Evolutionary conservation across 64 coral and sea anemone species (phyloP), one percentile per base, ranked within the genome.

Genomic region (Trachythela sp.): DNA sequence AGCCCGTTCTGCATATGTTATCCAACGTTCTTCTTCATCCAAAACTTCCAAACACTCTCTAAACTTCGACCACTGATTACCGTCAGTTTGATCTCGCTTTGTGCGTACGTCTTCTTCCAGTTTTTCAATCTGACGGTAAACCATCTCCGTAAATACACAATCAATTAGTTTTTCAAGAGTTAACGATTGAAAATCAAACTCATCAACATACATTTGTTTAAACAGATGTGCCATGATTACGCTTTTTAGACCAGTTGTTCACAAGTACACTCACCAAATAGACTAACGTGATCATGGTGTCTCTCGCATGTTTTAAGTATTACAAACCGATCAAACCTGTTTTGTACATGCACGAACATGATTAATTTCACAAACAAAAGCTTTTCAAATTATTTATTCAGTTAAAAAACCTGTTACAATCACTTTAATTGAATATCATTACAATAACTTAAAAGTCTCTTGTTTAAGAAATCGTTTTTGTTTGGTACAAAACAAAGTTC

Each of bases 401-500:
- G n/a, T n/a, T n/a, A n/a, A n/a, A n/a, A n/a, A n/a, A n/a, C n/a
- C n/a, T n/a, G n/a, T n/a, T n/a, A n/a, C n/a, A n/a, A n/a, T n/a
- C n/a, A n/a, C n/a, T n/a, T n/a, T n/a, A n/a, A n/a, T n/a, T n/a
- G n/a, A n/a, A n/a, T n/a, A n/a, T n/a, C n/a, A n/a, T n/a, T n/a
- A n/a, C n/a, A n/a, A n/a, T n/a, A n/a, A n/a, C n/a, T n/a, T n/a
- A n/a, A n/a, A n/a, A n/a, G n/a, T n/a, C n/a, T n/a, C n/a, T n/a
- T n/a, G n/a, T 85, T 85, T 85, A 33, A 85, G 84, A 40, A 40
- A 33, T 85, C 48, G 84, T 85, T 39, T 85, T 85, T 85, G 37
- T 39, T 85, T 85, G 14, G 84, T 85, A 85, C 36, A 85, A 85
- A 85, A 85, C 84, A 85, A 85, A 85, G n/a, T 85, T 48, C 34